Evolutionary conservation across 1,140 invertebrate genomes (phyloP), one percentile per base, ranked within the genome.

Genomic region (Philotrypesis tridentata): DNA sequence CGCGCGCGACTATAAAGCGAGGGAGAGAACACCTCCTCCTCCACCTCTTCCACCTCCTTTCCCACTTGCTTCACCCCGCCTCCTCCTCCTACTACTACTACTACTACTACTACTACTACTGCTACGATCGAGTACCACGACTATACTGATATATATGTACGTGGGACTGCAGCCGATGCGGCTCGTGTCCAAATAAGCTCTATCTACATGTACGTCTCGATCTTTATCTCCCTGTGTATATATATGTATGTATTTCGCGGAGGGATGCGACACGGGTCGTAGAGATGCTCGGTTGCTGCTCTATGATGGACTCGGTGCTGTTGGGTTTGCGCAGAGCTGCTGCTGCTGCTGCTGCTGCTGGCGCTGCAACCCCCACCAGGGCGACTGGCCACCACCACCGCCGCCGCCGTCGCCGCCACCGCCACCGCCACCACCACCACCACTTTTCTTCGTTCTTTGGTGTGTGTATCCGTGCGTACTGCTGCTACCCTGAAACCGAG

Each of bases 41-140:
- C 77, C 85, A 85, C 84, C 87, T 87, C 85, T 82, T 87, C 80
- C 80, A 63, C 71, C 61, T 63, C 60, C 70, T 80, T 76, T 71
- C 68, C 63, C 29, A 21, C 67, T 74, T 61, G 43, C 68, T 73
- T 65, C 77, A 76, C 82, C 79, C 73, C 75, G 65, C 14, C 72
- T 60, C 79, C 70, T 23, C 23, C 29, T 60, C 55, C 65, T 86
- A 79, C 79, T 84, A 78, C 83, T 84, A 80, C 82, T 86, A 74
- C 40, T n/a, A 23, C 61, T 29, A 4, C 23, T 63, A 27, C 27
- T 70, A 11, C 68, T 61, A 55, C 27, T 43, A 37, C 33, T 37
- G 33, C 33, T 37, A 9, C 33, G n/a, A n/a, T n/a, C n/a, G n/a
- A n/a, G n/a, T n/a, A n/a, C n/a, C n/a, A n/a, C n/a, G n/a, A n/a